These are phyloP conservation scores for Microcebus murinus DNA, from an alignment of 2,113 vertebrate species.

Conservation along the genomic window DNA sequence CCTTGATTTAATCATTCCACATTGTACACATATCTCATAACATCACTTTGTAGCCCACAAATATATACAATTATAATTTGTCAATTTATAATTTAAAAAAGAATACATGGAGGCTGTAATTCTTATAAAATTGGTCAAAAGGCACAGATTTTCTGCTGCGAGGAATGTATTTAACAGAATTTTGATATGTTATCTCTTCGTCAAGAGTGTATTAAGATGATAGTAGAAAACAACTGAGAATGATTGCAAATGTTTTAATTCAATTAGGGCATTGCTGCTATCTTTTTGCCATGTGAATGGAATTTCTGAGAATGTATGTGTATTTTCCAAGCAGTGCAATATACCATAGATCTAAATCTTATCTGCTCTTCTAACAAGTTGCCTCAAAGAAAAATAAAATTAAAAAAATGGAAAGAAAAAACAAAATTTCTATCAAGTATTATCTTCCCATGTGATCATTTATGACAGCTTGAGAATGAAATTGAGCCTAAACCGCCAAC, in stretches of 20 bases:
- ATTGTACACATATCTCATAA: not conserved
- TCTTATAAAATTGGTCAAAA: not conserved
- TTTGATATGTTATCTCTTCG: not conserved
- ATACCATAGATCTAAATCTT: constrained; percentile 41
- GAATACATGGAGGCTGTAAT: not conserved
- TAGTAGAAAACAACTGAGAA: not conserved
- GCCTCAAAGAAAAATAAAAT: constrained; percentile 63
- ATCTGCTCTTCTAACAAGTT: constrained; percentile 44
- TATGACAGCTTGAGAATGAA: constrained; percentile 76
- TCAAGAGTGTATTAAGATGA: not conserved
- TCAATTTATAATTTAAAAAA: not conserved
- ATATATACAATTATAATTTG: not conserved
- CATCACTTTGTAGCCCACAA: not conserved
- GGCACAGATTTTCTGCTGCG: not conserved
- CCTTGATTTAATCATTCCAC: not conserved
- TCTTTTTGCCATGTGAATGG: not conserved
- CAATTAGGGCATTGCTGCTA: not conserved
- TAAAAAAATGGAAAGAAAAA: constrained; percentile 30
- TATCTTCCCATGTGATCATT: constrained; percentile 76
- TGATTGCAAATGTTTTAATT: constrained; percentile 42
- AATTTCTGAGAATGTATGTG: not conserved
- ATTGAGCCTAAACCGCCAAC: constrained; percentile 69
- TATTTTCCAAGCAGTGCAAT: not conserved
- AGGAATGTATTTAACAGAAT: not conserved
- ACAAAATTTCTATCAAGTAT: constrained; percentile 70